Base-by-base conservation (phyloP, 2,797 vertebrate species). In the Poeciliopsis paucimaculata region DNA sequence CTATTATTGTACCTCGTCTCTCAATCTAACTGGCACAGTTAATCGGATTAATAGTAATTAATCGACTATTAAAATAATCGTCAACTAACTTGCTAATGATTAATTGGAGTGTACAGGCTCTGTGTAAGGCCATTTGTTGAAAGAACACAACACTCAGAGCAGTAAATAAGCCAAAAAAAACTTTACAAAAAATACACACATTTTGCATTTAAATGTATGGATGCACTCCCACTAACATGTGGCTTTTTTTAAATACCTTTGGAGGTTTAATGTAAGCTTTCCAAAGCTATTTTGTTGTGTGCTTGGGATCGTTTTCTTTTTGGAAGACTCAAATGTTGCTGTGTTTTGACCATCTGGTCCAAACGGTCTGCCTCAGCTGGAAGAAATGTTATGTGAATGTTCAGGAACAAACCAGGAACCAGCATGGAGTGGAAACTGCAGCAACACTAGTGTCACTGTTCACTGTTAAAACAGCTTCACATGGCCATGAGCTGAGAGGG, bases 331-430 rank as follows among this genome's bases (percentile, higher is more conserved):
- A 1, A 15, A 15, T 1, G 26, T 70, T 70, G 23, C 5, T 2
- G 7, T n/a, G 68, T 45, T 16, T 45, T 70, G 6, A 70, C 41
- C 41, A 45, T 70, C 41, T 43, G 41, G 43, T 5, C 26, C 41
- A 45, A 70, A 45, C 41, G 1, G 23, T 15, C 41, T 7, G 34
- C 23, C 26, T 45, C n/a, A 43, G 41, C 26, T 70, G 39, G 26
- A 45, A 70, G 41, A 70, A 70, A 45, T 45, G 23, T 45, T 4
- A 7, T 28, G 18, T 45, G 10, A 70, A 70, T 7, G 26, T 45
- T 70, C 68, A 70, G 68, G 39, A 70, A n/a, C 68, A 70, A 45
- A 70, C 68, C 41, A 16, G 68, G 41, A 45, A 70, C 26, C 12
- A 68, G 64, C 64, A 39, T 68, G 64, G 64, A 23, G 36, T 68